These are phyloP conservation scores for Deilephila elpenor DNA, from an alignment of 2,888 invertebrate genomes.

Conservation along the genomic window DNA sequence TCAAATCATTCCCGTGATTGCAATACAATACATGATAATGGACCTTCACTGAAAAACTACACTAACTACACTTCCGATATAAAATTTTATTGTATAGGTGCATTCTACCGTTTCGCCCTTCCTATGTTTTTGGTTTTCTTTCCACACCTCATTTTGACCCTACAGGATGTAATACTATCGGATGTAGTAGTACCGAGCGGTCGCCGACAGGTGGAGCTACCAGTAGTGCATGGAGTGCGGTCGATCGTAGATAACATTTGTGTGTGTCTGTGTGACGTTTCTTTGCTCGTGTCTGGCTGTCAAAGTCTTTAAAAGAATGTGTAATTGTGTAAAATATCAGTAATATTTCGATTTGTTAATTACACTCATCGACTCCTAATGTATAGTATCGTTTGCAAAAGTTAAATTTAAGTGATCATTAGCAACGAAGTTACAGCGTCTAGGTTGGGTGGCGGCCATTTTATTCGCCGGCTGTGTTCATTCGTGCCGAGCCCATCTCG, in stretches of 20 bases:
- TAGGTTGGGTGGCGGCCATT: constrained; percentile 80
- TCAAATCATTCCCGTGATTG: constrained; percentile 41
- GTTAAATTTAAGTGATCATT: constrained; percentile 57
- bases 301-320: constrained; percentile 69
- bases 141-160: constrained; percentile 64
- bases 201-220: constrained; percentile 78
- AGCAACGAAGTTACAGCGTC: constrained; percentile 69
- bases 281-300: constrained; percentile 66
- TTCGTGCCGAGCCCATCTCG: constrained; percentile 82
- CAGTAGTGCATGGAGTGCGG: constrained; percentile 57
- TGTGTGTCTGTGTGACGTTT: constrained; percentile 78
- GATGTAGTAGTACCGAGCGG: constrained; percentile 51
- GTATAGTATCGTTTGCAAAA: constrained; percentile 44
- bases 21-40: constrained; percentile 52
- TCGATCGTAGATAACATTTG: constrained; percentile 57
- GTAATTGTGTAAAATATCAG: constrained; percentile 60
- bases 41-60: constrained; percentile 59
- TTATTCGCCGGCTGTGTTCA: constrained; percentile 83
- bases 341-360: constrained; percentile 52
- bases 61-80: constrained; percentile 66
- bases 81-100: constrained; percentile 63
- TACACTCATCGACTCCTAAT: constrained; percentile 48
- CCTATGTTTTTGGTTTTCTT: constrained; percentile 69
- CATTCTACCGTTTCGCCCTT: constrained; percentile 76
- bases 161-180: constrained; percentile 57